Evolutionary conservation across 2,113 vertebrate genomes (phyloP).

Genomic region (Oxygymnocypris stewartii): DNA sequence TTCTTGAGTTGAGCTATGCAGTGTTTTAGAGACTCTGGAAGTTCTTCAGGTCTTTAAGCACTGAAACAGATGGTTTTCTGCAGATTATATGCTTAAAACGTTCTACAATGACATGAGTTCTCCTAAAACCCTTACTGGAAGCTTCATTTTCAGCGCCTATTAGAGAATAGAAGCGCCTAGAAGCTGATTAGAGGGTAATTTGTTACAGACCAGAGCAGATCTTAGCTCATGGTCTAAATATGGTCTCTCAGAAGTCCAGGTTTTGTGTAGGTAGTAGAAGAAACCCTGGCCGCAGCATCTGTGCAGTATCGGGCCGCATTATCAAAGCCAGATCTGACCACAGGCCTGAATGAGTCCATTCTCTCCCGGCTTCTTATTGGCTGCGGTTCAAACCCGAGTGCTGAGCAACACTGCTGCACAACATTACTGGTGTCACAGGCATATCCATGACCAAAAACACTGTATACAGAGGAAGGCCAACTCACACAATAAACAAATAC

Average conservation of each 20-base stretch:
- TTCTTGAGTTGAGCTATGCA: not conserved
- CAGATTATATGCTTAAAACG: not conserved
- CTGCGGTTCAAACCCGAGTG: not conserved
- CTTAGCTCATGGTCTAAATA: not conserved
- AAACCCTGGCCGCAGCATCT: slow-evolving; percentile 25
- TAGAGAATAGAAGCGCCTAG: not conserved
- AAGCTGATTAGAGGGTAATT: slow-evolving; percentile 30
- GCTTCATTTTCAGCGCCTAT: not conserved
- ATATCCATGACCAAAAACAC: not conserved
- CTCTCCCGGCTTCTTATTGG: not conserved
- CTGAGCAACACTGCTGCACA: not conserved
- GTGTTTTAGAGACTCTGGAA: not conserved
- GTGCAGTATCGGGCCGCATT: not conserved
- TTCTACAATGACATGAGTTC: not conserved
- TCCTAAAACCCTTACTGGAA: not conserved
- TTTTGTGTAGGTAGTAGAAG: slow-evolving; percentile 33
- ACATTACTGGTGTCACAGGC: not conserved
- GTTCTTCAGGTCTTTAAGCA: not conserved
- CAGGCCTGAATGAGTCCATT: slow-evolving; percentile 22
- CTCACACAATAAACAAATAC: not conserved
- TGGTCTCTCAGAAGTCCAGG: slow-evolving; percentile 29
- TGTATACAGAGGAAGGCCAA: not conserved
- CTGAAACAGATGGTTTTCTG: not conserved
- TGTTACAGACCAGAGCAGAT: slow-evolving; percentile 13
- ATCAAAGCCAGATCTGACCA: slow-evolving; percentile 43